Evolutionary conservation across 2,888 invertebrate genomes (phyloP), one percentile per base, ranked within the genome.

Genomic region (Euzophera pinguis): DNA sequence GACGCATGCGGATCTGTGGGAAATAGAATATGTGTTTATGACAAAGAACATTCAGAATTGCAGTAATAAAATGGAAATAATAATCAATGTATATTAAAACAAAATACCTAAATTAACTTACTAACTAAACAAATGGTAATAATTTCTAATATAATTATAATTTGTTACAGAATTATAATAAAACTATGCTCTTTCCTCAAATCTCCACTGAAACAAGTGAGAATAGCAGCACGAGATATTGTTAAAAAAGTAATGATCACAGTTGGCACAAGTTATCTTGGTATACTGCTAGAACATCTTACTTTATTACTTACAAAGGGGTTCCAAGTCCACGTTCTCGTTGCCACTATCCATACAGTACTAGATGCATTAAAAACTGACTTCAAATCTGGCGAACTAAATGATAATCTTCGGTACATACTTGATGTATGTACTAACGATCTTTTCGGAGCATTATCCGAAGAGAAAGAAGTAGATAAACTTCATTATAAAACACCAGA

Each of bases 241-340:
- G 91, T 99, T n/a, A 94, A 96, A 63, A 96, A 97, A 80, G 96
- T 98, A 22, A 95, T 98, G 93, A 71, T 93, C 0, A 93, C 96
- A 0, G 91, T 99, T 7, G 99, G 99, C 0, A 93, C 97, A 0
- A 84, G 92, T 12, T 97, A 97, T 79, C 89, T 99, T 56, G 92
- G 93, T 6, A 90, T 94, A 65, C 82, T 99, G 16, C 79, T 99
- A 9, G 93, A 93, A 56, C 97, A 98, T 80, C 92, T 99, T 76
- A 93, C 94, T 34, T 87, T 95, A 3, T 83, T 97, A 14, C 88
- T 99, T 51, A 96, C 94, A 0, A 93, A 95, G 72, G 99, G 99
- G 9, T 99, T 96, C 75, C 98, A 98, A 91, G 94, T 97, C 1
- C 99, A 99, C 70, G 98, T 99, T 0, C 86, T 99, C 50, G 95